Conservation (phyloP, 2,888 invertebrate genomes). For the Habroteleia sp. region DNA sequence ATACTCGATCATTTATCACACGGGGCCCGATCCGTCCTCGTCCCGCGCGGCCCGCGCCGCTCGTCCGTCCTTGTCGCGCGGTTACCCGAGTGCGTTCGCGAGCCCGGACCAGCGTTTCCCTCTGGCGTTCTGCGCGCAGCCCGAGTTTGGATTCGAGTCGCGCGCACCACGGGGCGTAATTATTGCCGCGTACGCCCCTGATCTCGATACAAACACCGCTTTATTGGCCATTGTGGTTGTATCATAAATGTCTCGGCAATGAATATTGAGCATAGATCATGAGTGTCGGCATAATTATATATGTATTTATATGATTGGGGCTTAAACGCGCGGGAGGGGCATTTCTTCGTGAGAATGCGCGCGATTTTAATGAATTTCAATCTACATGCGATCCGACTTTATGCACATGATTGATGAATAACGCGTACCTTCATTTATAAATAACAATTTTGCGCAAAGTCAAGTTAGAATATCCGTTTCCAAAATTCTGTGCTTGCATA, state of each 20-base stretch:
- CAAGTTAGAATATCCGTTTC: too few relatives aligned
- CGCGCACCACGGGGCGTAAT: constrained; percentile 61
- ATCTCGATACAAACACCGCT: constrained; percentile 49
- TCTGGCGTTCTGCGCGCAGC: constrained; percentile 45
- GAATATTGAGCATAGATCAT: constrained; percentile 57
- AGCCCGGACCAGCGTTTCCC: constrained; percentile 48
- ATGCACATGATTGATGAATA: too few relatives aligned
- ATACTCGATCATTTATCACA: constrained; percentile 81
- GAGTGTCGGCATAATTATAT: constrained; percentile 50
- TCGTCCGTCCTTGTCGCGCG: constrained; percentile 36
- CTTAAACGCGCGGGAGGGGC: constrained; percentile 5
- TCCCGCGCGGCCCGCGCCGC: constrained; percentile 35
- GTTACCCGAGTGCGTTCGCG: constrained; percentile 51
- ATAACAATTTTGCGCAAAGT: too few relatives aligned
- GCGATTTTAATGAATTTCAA: constrained; percentile 23
- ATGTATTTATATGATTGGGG: constrained; percentile 52
- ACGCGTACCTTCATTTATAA: too few relatives aligned
- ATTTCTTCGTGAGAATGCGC: constrained; percentile 28
- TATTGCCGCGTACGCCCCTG: constrained; percentile 61
- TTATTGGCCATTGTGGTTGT: constrained; percentile 36
- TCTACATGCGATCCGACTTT: too few relatives aligned
- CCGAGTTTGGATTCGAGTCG: constrained; percentile 16
- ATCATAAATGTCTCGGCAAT: constrained; percentile 57
- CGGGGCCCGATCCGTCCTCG: constrained; percentile 73
- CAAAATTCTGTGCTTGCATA: too few relatives aligned